These are phyloP conservation scores for Ia io DNA, from an alignment of 2,113 vertebrate genomes.

Conservation along the genomic window DNA sequence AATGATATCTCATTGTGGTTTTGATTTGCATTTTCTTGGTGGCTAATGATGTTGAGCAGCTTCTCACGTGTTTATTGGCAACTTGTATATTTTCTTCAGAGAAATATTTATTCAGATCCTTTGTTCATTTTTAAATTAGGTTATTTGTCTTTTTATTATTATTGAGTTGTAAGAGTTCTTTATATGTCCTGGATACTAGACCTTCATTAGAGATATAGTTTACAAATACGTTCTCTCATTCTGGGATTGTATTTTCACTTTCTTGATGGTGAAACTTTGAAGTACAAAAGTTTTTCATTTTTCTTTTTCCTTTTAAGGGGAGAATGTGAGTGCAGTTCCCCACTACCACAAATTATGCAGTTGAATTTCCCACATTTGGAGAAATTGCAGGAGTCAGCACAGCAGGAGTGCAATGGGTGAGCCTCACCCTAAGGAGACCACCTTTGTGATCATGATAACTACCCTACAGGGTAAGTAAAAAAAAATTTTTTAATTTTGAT, in stretches of 20 bases:
- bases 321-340: neutral
- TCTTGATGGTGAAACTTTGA: neutral
- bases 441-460: neutral
- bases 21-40: slow-evolving; percentile 29
- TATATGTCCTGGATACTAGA: neutral
- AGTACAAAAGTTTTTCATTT: neutral
- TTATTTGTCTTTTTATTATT: neutral
- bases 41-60: neutral
- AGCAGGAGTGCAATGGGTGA: neutral
- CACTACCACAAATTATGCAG: neutral
- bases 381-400: neutral
- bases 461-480: neutral
- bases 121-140: neutral
- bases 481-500: neutral
- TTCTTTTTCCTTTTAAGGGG: neutral
- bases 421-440: neutral
- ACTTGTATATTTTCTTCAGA: neutral
- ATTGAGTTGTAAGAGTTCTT: neutral
- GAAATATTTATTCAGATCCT: neutral
- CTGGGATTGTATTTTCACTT: neutral
- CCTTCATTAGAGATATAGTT: neutral
- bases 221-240: neutral
- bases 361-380: neutral
- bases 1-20: neutral
- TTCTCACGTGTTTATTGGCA: neutral